phyloP scores from a whole-genome alignment of 2,113 vertebrate species.

The Hemicordylus capensis region DNA sequence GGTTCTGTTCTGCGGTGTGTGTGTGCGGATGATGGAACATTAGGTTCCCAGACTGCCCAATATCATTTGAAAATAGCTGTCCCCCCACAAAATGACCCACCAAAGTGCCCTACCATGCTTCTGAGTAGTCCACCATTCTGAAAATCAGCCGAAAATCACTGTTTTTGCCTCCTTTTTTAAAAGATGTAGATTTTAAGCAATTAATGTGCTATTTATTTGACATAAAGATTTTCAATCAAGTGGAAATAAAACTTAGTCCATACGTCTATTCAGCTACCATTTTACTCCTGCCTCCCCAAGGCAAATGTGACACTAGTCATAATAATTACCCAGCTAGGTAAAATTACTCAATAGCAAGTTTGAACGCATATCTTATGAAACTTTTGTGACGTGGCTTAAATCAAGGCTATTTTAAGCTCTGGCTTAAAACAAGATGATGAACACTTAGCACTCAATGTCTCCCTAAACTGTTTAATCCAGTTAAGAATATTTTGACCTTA shows the following conservation, averaged over 20 bases:
- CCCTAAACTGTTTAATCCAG: slow-evolving; percentile 59
- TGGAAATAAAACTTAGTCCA: slow-evolving; percentile 64
- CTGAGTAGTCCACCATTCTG: too few relatives aligned
- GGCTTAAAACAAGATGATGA: slow-evolving; percentile 65
- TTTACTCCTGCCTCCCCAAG: slow-evolving; percentile 49
- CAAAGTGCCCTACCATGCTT: too few relatives aligned
- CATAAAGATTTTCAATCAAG: slow-evolving; percentile 49
- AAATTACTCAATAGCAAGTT: not conserved
- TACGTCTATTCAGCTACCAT: slow-evolving; percentile 53
- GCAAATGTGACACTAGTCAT: slow-evolving; percentile 24
- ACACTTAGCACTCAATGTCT: slow-evolving; percentile 65
- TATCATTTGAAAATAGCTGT: too few relatives aligned
- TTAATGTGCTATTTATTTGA: not conserved
- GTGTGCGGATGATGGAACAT: too few relatives aligned
- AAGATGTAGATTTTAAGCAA: not conserved
- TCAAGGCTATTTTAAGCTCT: slow-evolving; percentile 58
- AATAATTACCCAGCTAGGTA: not conserved
- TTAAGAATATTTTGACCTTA: slow-evolving; percentile 71
- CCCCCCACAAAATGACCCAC: too few relatives aligned
- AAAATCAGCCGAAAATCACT: too few relatives aligned
- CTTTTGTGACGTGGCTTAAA: slow-evolving; percentile 64
- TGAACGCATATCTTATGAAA: slow-evolving; percentile 43
- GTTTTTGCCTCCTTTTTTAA: too few relatives aligned
- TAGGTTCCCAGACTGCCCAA: too few relatives aligned
- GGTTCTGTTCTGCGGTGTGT: too few relatives aligned